Conservation (phyloP, 2,797 vertebrate genomes). For the Echeneis naucrates region DNA sequence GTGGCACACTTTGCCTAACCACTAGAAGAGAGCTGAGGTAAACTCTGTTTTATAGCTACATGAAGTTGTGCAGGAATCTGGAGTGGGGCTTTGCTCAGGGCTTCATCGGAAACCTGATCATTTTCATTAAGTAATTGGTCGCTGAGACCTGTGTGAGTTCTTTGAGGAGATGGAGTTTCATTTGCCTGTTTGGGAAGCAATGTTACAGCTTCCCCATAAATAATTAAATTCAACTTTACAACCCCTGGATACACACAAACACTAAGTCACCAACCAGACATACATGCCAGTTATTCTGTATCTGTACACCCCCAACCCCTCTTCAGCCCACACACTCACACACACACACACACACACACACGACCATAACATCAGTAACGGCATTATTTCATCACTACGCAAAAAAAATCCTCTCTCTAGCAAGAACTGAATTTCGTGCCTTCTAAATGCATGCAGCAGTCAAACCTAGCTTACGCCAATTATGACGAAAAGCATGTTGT, state of each 20-base stretch:
- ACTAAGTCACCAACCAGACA: constrained; percentile 34
- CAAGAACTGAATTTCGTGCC: constrained; percentile 43
- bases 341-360: not conserved
- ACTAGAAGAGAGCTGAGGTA: constrained; percentile 60
- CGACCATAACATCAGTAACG: not conserved
- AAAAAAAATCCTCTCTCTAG: constrained; percentile 39
- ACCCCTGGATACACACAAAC: constrained; percentile 66
- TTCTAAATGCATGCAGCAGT: constrained; percentile 45
- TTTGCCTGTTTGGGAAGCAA: constrained; percentile 80
- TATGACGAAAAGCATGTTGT: constrained; percentile 47
- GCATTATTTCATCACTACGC: constrained; percentile 20
- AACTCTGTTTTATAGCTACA: constrained; percentile 71
- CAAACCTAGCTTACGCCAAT: constrained; percentile 40
- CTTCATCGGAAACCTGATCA: constrained; percentile 80
- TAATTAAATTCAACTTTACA: constrained; percentile 82
- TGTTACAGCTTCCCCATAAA: constrained; percentile 80
- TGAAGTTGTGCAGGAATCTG: constrained; percentile 62
- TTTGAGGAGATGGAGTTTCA: constrained; percentile 81
- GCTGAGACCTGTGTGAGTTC: constrained; percentile 75
- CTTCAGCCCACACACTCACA: no score
- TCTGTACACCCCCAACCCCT: not conserved
- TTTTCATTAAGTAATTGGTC: constrained; percentile 86
- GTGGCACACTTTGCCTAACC: constrained; percentile 66
- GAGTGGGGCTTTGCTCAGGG: constrained; percentile 47
- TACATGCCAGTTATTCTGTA: constrained; percentile 29